phyloP scores from a whole-genome alignment of 2,113 vertebrate species.

The Megalops atlanticus region DNA sequence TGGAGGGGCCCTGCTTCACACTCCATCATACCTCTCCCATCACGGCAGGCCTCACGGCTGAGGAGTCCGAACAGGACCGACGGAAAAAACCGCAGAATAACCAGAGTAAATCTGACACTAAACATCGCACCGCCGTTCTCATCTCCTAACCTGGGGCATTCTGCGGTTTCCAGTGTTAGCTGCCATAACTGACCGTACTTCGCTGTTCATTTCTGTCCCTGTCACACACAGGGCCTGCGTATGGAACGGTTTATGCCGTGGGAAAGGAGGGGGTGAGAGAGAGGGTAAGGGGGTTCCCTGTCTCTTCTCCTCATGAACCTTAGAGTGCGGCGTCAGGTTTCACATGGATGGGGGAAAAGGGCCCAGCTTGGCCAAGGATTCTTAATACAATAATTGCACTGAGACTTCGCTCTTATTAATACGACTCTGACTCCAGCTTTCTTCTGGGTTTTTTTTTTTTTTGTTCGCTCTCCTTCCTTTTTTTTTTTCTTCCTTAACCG shows the following conservation, averaged over 20 bases:
- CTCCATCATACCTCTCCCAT: too few species aligned
- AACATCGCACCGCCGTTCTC: not conserved
- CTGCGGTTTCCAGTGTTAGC: not conserved
- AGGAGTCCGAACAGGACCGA: too few species aligned
- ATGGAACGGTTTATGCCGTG: not conserved
- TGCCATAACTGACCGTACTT: not conserved
- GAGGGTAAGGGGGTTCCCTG: slow-evolving; percentile 35
- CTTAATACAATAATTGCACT: slow-evolving; percentile 75
- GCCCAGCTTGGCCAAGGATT: slow-evolving; percentile 65
- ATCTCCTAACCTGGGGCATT: not conserved
- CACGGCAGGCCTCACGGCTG: too few species aligned
- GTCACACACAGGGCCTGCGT: not conserved
- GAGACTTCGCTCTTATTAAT: slow-evolving; percentile 70
- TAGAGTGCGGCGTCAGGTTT: slow-evolving; percentile 63
- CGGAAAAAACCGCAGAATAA: not conserved
- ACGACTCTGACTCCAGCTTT: slow-evolving; percentile 56
- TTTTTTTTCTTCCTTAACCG: slow-evolving; percentile 51
- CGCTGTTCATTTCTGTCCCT: not conserved
- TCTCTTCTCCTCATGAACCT: slow-evolving; percentile 45
- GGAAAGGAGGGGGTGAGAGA: not conserved
- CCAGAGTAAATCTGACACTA: not conserved
- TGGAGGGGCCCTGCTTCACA: too few species aligned
- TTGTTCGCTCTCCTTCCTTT: slow-evolving; percentile 8
- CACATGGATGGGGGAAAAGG: slow-evolving; percentile 59
- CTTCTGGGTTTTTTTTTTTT: slow-evolving; percentile 31